Evolutionary conservation across 2,888 invertebrate species (phyloP).

Genomic region (Onchidella celtica): DNA sequence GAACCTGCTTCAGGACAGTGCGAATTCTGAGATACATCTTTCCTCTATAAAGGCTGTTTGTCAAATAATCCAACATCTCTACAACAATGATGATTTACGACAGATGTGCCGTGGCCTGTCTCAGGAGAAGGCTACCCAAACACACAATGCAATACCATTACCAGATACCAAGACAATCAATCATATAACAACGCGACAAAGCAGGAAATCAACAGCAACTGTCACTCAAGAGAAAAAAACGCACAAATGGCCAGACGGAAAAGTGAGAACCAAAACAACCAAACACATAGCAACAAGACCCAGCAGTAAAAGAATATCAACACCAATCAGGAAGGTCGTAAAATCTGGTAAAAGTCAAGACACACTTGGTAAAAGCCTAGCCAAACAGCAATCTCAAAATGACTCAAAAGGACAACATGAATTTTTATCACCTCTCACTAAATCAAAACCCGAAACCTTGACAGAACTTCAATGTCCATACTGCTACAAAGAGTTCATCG

Average conservation of each 20-base stretch:
- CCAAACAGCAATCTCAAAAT: neutral
- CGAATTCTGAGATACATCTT: neutral
- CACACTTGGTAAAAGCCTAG: neutral
- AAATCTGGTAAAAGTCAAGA: neutral
- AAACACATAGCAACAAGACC: neutral
- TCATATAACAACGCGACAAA: neutral
- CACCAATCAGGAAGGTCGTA: neutral
- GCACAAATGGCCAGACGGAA: neutral
- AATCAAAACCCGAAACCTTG: neutral
- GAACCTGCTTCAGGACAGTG: neutral
- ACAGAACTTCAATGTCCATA: slow-evolving; percentile 31
- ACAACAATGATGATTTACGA: neutral
- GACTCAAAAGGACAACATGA: neutral
- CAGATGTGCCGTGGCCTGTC: neutral
- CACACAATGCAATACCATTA: neutral
- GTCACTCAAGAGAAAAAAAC: neutral
- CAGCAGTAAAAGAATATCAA: neutral
- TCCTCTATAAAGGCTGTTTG: slow-evolving; percentile 11
- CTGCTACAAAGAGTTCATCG: slow-evolving; percentile 31
- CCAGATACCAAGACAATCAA: neutral
- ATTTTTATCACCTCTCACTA: neutral
- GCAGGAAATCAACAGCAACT: neutral
- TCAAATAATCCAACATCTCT: neutral
- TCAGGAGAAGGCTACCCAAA: neutral
- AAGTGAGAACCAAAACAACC: neutral